Conservation (phyloP, 2,888 invertebrate genomes). For the Drosophila diplacantha region DNA sequence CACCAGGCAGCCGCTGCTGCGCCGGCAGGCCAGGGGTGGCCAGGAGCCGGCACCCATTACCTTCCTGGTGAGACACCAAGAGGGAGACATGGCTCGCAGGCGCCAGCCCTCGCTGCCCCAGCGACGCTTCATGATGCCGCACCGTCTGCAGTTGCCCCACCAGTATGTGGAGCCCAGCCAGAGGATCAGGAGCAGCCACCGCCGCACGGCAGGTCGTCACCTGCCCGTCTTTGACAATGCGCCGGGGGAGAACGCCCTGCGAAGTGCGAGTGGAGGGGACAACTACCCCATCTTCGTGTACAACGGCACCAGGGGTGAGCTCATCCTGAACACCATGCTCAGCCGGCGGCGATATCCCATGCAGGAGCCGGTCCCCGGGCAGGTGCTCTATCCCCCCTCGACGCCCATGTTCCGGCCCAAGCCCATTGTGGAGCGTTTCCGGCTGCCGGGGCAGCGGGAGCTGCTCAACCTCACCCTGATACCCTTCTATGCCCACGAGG, state of each 20-base stretch:
- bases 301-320: slow-evolving; percentile 69
- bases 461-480: slow-evolving; percentile 70
- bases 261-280: not conserved
- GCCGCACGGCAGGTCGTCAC: slow-evolving; percentile 29
- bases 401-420: slow-evolving; percentile 72
- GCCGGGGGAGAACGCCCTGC: slow-evolving; percentile 57
- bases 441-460: slow-evolving; percentile 44
- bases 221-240: slow-evolving; percentile 65
- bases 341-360: slow-evolving; percentile 73
- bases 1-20: slow-evolving; percentile 3
- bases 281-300: slow-evolving; percentile 70
- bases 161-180: slow-evolving; percentile 49
- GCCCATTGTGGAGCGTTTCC: slow-evolving; percentile 67
- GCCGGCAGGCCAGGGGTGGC: not conserved
- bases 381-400: slow-evolving; percentile 74
- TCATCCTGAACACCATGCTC: slow-evolving; percentile 74
- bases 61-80: slow-evolving; percentile 43
- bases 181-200: slow-evolving; percentile 5
- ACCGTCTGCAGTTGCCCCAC: slow-evolving; percentile 53
- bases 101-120: not conserved
- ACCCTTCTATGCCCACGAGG: slow-evolving; percentile 76
- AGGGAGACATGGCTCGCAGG: not conserved
- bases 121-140: slow-evolving; percentile 36
- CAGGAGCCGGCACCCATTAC: slow-evolving; percentile 31
- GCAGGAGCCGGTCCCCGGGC: slow-evolving; percentile 76